Evolutionary conservation across 2,113 vertebrate genomes (phyloP), one percentile per base, ranked within the genome.

Genomic region (Oenanthe melanoleuca): DNA sequence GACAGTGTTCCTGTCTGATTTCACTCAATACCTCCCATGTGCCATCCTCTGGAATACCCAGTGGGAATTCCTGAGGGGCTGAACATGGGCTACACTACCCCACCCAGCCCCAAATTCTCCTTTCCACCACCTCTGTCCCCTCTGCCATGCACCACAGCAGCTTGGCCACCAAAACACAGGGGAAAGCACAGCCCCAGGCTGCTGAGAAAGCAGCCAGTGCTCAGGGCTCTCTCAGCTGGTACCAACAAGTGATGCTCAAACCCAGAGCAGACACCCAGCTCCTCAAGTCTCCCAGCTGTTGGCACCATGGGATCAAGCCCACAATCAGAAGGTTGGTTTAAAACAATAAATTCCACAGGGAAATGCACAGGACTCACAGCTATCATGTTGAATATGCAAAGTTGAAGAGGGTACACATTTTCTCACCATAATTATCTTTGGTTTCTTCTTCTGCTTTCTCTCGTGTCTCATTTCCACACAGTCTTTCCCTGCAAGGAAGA

Each of bases 71-170:
- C 26, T 14, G 6, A 9, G 18, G 14, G 40, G 23, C 12, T 60
- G 59, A 37, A n/a, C 40, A 16, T 0, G 1, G 16, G 37, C 40
- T 24, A 28, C 0, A 0, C 12, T 26, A 9, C 10, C 33, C 14
- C 21, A 23, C 20, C 20, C 14, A 69, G 21, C 37, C 21, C 14
- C 53, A 86, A 24, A 31, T 11, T 44, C 24, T 85, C 10, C 22
- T n/a, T 82, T n/a, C 14, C 28, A 13, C 14, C 60, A 52, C 5
- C 24, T 22, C 24, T 47, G 25, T 19, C 49, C 53, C 15, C 50
- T 13, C 44, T 31, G 25, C 38, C 29, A 15, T 8, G 11, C 37
- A 73, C 8, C 74, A 28, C 31, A 57, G 73, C 42, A 92, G 24
- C 61, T 66, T 31, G 31, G 66, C 25, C 40, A 26, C 14, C 86